phyloP scores from a whole-genome alignment of 2,797 vertebrate genomes.

The Tachyglossus aculeatus region DNA sequence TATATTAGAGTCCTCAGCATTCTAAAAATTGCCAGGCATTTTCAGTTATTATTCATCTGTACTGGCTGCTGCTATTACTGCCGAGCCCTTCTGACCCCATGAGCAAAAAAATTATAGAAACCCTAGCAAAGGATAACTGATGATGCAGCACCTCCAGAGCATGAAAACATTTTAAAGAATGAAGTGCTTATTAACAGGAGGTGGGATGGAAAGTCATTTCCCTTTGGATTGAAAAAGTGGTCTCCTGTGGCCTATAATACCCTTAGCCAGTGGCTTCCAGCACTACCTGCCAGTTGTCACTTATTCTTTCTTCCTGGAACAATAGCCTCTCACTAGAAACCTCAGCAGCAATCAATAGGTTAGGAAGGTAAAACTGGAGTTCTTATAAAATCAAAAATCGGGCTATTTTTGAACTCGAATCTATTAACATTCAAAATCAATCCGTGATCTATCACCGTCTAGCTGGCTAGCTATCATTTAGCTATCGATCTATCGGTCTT shows the following conservation, averaged over 20 bases:
- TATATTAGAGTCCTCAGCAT: too few relatives aligned
- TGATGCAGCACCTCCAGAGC: background rate
- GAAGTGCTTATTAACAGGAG: background rate
- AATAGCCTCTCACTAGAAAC: background rate
- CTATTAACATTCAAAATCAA: too few relatives aligned
- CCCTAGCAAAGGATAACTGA: background rate
- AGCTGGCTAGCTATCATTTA: too few relatives aligned
- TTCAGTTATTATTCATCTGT: background rate
- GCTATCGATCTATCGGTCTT: too few relatives aligned
- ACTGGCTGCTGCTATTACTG: background rate
- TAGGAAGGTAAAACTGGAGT: background rate
- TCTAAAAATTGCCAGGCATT: constrained; percentile 17
- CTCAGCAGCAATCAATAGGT: background rate
- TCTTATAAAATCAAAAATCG: constrained; percentile 9
- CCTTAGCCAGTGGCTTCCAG: background rate
- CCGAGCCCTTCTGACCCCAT: background rate
- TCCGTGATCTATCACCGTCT: too few relatives aligned
- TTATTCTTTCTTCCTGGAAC: constrained; percentile 3
- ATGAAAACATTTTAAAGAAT: background rate
- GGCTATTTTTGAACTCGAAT: background rate
- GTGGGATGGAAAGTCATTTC: background rate
- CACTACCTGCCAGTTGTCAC: background rate
- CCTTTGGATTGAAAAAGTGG: background rate
- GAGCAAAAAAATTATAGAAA: background rate
- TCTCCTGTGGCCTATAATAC: background rate